Evolutionary conservation across 2,888 invertebrate genomes (phyloP).

Genomic region (Notocelia uddmanniana): DNA sequence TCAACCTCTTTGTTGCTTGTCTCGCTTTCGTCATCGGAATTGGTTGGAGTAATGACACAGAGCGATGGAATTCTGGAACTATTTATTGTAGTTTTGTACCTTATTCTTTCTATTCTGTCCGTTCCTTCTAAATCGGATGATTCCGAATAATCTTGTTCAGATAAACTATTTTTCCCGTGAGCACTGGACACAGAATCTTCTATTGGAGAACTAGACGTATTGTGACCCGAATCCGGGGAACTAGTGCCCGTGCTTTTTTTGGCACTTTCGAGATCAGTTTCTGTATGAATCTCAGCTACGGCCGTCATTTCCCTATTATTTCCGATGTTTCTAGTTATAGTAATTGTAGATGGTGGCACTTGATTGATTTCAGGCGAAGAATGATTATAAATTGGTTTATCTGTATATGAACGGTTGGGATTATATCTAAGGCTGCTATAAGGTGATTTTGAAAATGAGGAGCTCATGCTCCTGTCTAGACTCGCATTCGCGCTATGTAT

Average conservation of each 20-base stretch:
- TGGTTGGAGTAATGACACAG: slow-evolving; percentile 95
- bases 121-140: slow-evolving; percentile 95
- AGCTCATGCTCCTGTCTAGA: slow-evolving; percentile 82
- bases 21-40: slow-evolving; percentile 94
- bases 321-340: slow-evolving; percentile 75
- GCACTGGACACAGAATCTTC: slow-evolving; percentile 91
- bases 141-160: slow-evolving; percentile 94
- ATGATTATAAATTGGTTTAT: slow-evolving; percentile 70
- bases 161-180: slow-evolving; percentile 88
- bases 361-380: slow-evolving; percentile 74
- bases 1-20: slow-evolving; percentile 68
- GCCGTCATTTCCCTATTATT: slow-evolving; percentile 85
- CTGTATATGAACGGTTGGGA: slow-evolving; percentile 68
- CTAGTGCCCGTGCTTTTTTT: slow-evolving; percentile 88
- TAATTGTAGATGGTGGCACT: slow-evolving; percentile 68
- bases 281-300: slow-evolving; percentile 85
- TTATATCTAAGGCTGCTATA: slow-evolving; percentile 76
- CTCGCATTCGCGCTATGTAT: slow-evolving; percentile 83
- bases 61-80: slow-evolving; percentile 96
- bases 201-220: slow-evolving; percentile 92
- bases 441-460: slow-evolving; percentile 74
- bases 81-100: slow-evolving; percentile 94
- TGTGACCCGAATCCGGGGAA: slow-evolving; percentile 92
- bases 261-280: slow-evolving; percentile 76
- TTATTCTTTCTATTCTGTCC: slow-evolving; percentile 93